These are phyloP conservation scores for Falco naumanni DNA, from an alignment of 2,797 vertebrate species.

Conservation along the genomic window DNA sequence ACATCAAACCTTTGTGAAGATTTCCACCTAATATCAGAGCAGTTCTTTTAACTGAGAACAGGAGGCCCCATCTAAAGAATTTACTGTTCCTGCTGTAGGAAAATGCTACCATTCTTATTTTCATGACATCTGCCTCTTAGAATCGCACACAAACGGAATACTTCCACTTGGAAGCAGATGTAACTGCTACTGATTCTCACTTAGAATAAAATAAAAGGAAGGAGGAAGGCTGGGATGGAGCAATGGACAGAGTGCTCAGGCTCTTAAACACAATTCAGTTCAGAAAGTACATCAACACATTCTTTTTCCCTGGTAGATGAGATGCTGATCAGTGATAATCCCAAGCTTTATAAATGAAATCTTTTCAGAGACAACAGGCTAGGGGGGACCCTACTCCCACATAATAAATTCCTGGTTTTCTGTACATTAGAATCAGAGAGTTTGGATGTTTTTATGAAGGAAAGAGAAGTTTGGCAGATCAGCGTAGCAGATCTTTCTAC, in stretches of 20 bases:
- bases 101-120: not conserved
- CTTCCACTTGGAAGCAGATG: not conserved
- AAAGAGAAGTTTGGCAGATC: not conserved
- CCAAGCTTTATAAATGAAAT: not conserved
- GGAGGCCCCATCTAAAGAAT: not conserved
- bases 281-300: not conserved
- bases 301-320: not conserved
- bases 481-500: not conserved
- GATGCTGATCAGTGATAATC: not conserved
- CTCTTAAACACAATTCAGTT: not conserved
- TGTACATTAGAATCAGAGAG: not conserved
- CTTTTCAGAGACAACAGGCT: not conserved
- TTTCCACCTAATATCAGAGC: not conserved
- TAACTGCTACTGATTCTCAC: not conserved
- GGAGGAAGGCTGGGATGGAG: not conserved
- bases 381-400: not conserved
- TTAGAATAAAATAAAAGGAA: not conserved
- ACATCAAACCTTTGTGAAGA: not conserved
- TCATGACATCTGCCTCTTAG: not conserved
- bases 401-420: not conserved
- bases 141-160: not conserved
- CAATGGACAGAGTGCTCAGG: not conserved
- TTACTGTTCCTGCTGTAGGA: not conserved
- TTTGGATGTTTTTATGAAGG: not conserved
- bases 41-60: not conserved